Conservation (phyloP, 2,888 invertebrate genomes). For the Athetis lepigone region DNA sequence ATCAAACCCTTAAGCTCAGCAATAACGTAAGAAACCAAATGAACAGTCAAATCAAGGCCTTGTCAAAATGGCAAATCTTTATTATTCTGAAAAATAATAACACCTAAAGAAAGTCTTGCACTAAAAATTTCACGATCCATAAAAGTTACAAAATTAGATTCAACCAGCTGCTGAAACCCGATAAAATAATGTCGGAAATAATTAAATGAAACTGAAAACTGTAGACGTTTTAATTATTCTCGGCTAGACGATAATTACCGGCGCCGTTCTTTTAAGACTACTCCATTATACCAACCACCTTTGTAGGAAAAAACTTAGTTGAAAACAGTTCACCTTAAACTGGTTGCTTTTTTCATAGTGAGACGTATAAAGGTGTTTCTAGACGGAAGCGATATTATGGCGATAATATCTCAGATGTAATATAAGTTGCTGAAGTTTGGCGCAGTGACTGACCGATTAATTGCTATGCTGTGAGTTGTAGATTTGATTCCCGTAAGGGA, state of each 20-base stretch:
- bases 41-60: no score
- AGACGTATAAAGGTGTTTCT: background rate
- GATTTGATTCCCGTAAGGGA: no score
- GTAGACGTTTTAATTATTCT: conserved; percentile 25
- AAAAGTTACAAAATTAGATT: background rate
- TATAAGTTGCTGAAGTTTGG: no score
- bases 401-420: no score
- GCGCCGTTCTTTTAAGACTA: background rate
- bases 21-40: no score
- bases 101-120: background rate
- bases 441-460: no score
- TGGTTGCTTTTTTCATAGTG: background rate
- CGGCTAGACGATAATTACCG: conserved; percentile 40
- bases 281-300: conserved; percentile 6
- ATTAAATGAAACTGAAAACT: conserved; percentile 16
- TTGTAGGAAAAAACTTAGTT: background rate
- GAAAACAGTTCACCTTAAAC: background rate
- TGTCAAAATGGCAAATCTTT: background rate
- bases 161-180: conserved; percentile 8
- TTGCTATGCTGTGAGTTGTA: no score
- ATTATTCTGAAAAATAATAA: background rate
- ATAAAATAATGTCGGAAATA: conserved; percentile 14
- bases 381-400: no score
- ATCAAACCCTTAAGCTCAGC: no score
- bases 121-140: background rate